phyloP scores from a whole-genome alignment of 2,113 vertebrate genomes.

The Cairina moschata region DNA sequence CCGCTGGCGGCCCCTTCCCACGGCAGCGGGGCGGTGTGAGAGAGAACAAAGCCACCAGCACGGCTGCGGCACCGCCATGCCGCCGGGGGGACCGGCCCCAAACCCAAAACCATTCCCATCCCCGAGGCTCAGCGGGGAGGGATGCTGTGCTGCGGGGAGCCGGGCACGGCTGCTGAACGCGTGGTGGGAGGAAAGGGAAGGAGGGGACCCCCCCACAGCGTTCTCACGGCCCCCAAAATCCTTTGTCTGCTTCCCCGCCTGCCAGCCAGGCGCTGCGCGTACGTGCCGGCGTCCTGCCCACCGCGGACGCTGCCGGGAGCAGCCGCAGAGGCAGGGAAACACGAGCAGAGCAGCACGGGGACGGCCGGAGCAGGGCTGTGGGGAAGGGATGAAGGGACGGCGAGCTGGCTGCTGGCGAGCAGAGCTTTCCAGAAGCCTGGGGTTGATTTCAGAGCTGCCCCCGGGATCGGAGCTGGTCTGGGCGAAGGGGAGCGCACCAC shows the following conservation, averaged over 20 bases:
- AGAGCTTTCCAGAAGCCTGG: not conserved
- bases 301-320: not conserved
- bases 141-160: not conserved
- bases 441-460: not conserved
- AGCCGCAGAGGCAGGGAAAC: not conserved
- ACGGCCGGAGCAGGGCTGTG: not conserved
- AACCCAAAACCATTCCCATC: not conserved
- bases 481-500: not conserved
- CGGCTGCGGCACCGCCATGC: no score
- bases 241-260: not conserved
- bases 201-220: not conserved
- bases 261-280: not conserved
- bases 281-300: not conserved
- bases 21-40: not conserved
- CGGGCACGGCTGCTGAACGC: not conserved
- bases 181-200: no score
- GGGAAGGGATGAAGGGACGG: not conserved
- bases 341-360: accelerated
- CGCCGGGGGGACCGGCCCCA: not conserved
- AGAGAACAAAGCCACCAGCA: not conserved
- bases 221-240: not conserved
- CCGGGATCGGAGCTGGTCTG: not conserved
- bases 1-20: not conserved
- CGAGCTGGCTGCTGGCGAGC: not conserved
- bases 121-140: not conserved